Evolutionary conservation across 2,113 vertebrate genomes (phyloP), one percentile per base, ranked within the genome.

Genomic region (Bathybates hornii): DNA sequence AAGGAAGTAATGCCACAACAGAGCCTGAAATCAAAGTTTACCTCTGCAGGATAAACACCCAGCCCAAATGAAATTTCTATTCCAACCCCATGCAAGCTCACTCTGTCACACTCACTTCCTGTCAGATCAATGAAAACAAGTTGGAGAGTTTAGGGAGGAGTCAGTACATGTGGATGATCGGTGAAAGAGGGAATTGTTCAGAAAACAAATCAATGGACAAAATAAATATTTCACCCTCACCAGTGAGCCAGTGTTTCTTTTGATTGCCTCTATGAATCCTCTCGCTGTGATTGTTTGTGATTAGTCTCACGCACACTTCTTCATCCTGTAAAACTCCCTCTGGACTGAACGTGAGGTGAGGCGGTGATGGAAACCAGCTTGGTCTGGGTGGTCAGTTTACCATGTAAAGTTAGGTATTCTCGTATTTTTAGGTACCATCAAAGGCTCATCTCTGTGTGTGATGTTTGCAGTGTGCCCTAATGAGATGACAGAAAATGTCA

Each of bases 401-500:
- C 27, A 43, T 41, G 38, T 85, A 50, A 81, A 87, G 27, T 61
- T 43, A 19, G 43, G 7, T 27, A 7, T 68, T 59, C 24, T 89
- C 10, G 19, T 19, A 27, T 89, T 88, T 66, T 79, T 19, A 78
- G 24, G 14, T 61, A 32, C 17, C 68, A 36, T 86, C 56, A 84
- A 83, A 90, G 59, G 0, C 53, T 80, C 3, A 50, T 17, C 45
- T 78, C 16, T 50, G 24, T 34, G 56, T 86, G 85, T 24, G 73
- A 34, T 88, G 82, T 91, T 85, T 86, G 56, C 53, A 84, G n/a
- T 66, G 66, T 78, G 71, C 82, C 76, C 83, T 83, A 86, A 90
- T 87, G 83, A 86, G 76, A 82, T 17, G 63, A 68, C 52, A 34
- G 87, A 68, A 96, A 96, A 96, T 96, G 92, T 94, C 93, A 95